Percentiles rank a stretch among this genome's conserved stretches.
phyloP scores from a whole-genome alignment of 2,113 vertebrate genomes.

The Halichoeres trimaculatus region DNA sequence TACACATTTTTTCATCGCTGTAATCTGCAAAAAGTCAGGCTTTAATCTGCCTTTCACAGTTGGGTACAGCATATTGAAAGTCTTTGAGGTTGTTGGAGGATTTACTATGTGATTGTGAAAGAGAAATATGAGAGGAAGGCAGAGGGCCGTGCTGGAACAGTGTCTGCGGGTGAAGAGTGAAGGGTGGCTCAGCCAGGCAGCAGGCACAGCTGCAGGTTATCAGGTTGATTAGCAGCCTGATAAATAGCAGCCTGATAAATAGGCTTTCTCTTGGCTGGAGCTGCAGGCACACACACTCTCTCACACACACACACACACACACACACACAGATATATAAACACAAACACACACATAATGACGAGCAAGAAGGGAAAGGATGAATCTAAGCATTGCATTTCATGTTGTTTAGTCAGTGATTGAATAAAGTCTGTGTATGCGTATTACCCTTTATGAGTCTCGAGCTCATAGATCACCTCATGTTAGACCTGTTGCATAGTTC shows the following conservation, averaged over 20 bases:
- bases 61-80: slow-evolving; percentile 14
- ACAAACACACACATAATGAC: neutral
- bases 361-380: neutral
- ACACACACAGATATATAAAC: neutral
- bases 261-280: slow-evolving; percentile 20
- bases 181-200: slow-evolving; percentile 49
- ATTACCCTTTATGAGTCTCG: no score
- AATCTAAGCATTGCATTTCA: slow-evolving; percentile 22
- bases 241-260: slow-evolving; percentile 60
- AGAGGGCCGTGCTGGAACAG: slow-evolving; percentile 27
- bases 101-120: slow-evolving; percentile 34
- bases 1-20: neutral
- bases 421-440: neutral
- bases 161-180: slow-evolving; percentile 27
- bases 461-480: neutral
- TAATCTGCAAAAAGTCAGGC: slow-evolving; percentile 19
- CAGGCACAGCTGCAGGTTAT: slow-evolving; percentile 65
- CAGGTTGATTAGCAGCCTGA: slow-evolving; percentile 70
- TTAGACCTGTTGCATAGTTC: neutral
- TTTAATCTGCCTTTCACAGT: slow-evolving; percentile 20
- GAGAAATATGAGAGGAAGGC: slow-evolving; percentile 13
- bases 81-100: slow-evolving; percentile 20
- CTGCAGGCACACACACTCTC: slow-evolving; percentile 4
- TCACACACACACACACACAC: neutral
- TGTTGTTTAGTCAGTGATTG: slow-evolving; percentile 10